These are phyloP conservation scores for Tor tambroides DNA, from an alignment of 2,113 vertebrate genomes.

Conservation along the genomic window DNA sequence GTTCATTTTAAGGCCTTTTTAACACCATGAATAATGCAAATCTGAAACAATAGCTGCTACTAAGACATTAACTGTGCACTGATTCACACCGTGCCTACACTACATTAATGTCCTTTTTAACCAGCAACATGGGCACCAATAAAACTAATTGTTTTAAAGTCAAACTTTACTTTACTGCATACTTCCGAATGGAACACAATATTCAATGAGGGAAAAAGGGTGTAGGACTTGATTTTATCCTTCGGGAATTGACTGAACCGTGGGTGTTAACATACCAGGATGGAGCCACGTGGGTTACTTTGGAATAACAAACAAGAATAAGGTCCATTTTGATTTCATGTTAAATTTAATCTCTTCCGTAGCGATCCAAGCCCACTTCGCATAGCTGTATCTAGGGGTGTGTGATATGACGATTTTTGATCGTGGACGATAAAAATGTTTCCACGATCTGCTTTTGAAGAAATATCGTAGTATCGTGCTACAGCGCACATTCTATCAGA, in stretches of 20 bases:
- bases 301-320: neutral
- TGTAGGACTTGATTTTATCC: neutral
- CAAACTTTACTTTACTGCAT: neutral
- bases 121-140: neutral
- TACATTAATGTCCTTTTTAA: neutral
- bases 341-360: neutral
- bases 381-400: neutral
- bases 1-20: slow-evolving; percentile 1
- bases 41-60: slow-evolving; percentile 5
- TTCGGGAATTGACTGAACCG: neutral
- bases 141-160: neutral
- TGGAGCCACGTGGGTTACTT: neutral
- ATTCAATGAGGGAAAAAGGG: neutral
- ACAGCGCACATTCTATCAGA: no score
- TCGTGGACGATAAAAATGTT: no score
- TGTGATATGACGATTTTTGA: no score
- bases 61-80: neutral
- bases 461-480: no score
- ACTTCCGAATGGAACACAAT: neutral
- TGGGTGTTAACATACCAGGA: neutral
- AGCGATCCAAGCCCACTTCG: neutral
- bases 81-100: neutral
- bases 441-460: no score
- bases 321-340: neutral
- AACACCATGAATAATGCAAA: slow-evolving; percentile 39